Conservation (phyloP, 2,113 vertebrate species). For the Hydrochoerus hydrochaeris region DNA sequence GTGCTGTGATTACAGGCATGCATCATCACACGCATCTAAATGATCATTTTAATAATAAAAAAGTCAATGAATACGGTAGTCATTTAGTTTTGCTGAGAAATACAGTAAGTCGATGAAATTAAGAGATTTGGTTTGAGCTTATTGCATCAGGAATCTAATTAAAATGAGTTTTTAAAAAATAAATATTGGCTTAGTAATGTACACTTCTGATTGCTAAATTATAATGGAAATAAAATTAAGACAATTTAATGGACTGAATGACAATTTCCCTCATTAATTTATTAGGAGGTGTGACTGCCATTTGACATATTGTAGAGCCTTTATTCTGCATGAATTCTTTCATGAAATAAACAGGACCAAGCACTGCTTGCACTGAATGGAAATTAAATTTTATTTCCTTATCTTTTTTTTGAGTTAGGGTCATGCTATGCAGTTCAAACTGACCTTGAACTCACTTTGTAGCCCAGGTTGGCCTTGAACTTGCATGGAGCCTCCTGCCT, state of each 20-base stretch:
- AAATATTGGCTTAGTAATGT: slow-evolving; percentile 88
- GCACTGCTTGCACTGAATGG: slow-evolving; percentile 76
- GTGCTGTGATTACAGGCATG: background rate
- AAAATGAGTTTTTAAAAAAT: slow-evolving; percentile 84
- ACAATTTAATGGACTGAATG: slow-evolving; percentile 87
- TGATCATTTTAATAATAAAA: slow-evolving; percentile 77
- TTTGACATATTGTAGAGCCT: slow-evolving; percentile 70
- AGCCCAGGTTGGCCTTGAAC: too few relatives aligned
- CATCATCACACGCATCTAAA: slow-evolving; percentile 23
- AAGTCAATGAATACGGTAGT: slow-evolving; percentile 68
- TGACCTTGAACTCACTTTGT: too few relatives aligned
- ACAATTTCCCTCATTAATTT: slow-evolving; percentile 87
- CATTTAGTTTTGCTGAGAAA: slow-evolving; percentile 84
- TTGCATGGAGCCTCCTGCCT: too few relatives aligned
- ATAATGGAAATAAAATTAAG: slow-evolving; percentile 87
- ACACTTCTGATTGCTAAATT: slow-evolving; percentile 82
- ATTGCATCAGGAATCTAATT: slow-evolving; percentile 86
- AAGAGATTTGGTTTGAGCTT: slow-evolving; percentile 76
- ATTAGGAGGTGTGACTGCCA: slow-evolving; percentile 83
- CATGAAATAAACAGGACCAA: slow-evolving; percentile 80
- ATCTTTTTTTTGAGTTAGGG: too few relatives aligned
- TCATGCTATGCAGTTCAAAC: too few relatives aligned
- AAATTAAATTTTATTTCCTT: slow-evolving; percentile 76
- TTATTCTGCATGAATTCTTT: slow-evolving; percentile 80
- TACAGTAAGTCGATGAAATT: slow-evolving; percentile 81